Evolutionary conservation across 1,140 invertebrate genomes (phyloP).

Genomic region (Brachionus rotundiformis): DNA sequence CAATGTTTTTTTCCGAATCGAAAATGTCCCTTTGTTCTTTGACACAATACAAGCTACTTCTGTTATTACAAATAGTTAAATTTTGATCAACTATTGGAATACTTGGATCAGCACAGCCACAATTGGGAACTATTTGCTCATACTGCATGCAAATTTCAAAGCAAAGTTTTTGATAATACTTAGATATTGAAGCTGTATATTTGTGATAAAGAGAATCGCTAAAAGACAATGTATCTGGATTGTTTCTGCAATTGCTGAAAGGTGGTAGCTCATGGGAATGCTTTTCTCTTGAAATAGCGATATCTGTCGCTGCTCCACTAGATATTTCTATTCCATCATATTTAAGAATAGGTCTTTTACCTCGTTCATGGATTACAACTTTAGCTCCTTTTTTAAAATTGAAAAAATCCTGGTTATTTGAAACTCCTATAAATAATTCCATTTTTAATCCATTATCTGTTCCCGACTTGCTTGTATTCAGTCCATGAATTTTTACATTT

Average conservation of each 20-base stretch:
- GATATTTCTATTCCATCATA: neutral
- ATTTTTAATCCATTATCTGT: neutral
- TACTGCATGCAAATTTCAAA: constrained; percentile 38
- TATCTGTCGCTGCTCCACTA: neutral
- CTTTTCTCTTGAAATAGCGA: neutral
- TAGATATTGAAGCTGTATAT: neutral
- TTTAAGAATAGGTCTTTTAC: neutral
- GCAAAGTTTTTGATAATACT: constrained; percentile 23
- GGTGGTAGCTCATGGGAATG: neutral
- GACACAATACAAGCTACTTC: neutral
- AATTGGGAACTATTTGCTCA: constrained; percentile 20
- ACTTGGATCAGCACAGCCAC: neutral
- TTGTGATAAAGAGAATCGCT: neutral
- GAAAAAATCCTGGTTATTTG: neutral
- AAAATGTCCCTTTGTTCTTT: constrained; percentile 20
- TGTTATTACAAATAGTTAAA: neutral
- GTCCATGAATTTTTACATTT: neutral
- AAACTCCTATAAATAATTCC: constrained; percentile 34
- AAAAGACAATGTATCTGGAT: neutral
- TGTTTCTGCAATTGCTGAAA: neutral
- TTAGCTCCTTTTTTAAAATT: neutral
- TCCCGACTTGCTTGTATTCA: constrained; percentile 26
- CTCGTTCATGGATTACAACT: constrained; percentile 23
- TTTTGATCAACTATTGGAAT: neutral
- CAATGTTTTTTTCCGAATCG: constrained; percentile 23